Evolutionary conservation across 2,888 invertebrate genomes (phyloP), one percentile per base, ranked within the genome.

Genomic region (Octodonta nipae): DNA sequence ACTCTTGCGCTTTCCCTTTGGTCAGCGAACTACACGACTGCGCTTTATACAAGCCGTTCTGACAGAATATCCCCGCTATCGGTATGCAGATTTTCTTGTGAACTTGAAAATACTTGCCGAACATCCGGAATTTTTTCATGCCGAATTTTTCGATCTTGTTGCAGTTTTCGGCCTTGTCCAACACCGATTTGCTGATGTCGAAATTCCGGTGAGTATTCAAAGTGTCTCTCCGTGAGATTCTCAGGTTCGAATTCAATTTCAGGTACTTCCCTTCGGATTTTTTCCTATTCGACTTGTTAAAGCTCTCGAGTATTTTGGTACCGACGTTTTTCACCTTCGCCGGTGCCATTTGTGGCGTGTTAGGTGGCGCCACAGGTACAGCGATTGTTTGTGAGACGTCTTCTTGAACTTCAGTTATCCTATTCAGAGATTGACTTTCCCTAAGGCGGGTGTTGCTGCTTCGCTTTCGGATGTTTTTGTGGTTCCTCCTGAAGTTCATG

Each of bases 391-490:
- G 61, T 16, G 56, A 51, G 20, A 55, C 49, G 33, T 75, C 79
- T 57, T 84, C 84, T 59, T 84, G 83, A 43, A 84, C 84, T 64
- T 86, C 86, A 10, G 84, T 84, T 42, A 86, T 85, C 41, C 85
- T 73, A 60, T 85, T 86, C 38, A 86, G 63, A 14, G 85, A 85
- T 54, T 86, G 84, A 46, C 83, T 84, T 63, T 86, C 85, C 6
- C 85, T 69, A 34, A 86, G 61, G 11, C 71, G 58, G 2, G 77
- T 74, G 46, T 78, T 75, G 1, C 74, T 70, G n/a, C 67, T 66
- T 45, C 72, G 58, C 43, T 73, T 60, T 35, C 73, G 55, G 11
- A 22, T 22, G 22, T 22, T 22, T 4, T 70, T 65, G 49, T 71
- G 71, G 25, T 69, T 57, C 16, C 70, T 59, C 1, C 64, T 63